Base-by-base conservation (phyloP, 2,888 invertebrate genomes). In the Pheosia tremula region DNA sequence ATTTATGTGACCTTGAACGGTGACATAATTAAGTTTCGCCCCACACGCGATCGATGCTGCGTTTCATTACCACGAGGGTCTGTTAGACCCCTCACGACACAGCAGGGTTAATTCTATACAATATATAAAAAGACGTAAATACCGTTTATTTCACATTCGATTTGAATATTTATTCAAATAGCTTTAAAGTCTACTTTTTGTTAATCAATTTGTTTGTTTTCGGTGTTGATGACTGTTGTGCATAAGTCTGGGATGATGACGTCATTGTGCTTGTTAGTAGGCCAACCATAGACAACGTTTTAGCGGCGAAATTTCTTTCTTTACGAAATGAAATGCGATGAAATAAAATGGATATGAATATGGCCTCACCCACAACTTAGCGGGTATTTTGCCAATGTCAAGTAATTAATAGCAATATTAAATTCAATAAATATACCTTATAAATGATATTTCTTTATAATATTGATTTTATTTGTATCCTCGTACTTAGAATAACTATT, bases 21-120 rank as follows among this genome's bases (percentile, higher is more conserved):
- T 82, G 86, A 83, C 86, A 85, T 88, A 89, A 91, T 91, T 88
- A 86, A 83, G 86, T 88, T 84, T 73, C 62, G 73, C 77, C 79
- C 86, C 87, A 85, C 71, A 58, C 72, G 61, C 84, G 81, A 89
- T 91, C 90, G 90, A 90, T 90, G 81, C 76, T 74, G 69, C 73
- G 74, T 85, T 87, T 85, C 84, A 84, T 83, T 84, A 85, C 79
- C 81, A 77, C 67, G 79, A 81, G 88, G 90, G 87, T 80, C 85
- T 75, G 64, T 74, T 62, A 71, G 79, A 81, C 83, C 84, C 83
- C 85, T 74, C 67, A 63, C 69, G 64, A 65, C 78, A 74, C 73
- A 68, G 77, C 75, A 77, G 86, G 86, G 86, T 86, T 85, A 67
- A 62, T 61, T 67, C 66, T 61, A 58, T 52, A 63, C 38, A 65